These are phyloP conservation scores for Anguilla megastoma DNA, from an alignment of 2,797 vertebrate genomes.

Conservation along the genomic window DNA sequence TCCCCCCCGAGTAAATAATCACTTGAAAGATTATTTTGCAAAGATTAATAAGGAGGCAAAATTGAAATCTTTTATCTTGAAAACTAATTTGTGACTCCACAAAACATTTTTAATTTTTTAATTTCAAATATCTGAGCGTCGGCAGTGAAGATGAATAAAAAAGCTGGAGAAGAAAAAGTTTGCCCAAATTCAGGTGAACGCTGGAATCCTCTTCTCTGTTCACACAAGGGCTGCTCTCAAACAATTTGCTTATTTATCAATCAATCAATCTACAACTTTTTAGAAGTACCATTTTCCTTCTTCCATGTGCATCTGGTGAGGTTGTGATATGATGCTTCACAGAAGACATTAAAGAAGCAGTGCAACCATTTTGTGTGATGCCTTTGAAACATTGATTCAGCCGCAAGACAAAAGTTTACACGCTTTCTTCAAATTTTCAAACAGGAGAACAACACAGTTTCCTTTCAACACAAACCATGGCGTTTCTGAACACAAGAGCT, in stretches of 20 bases:
- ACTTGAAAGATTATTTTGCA: constrained; percentile 37
- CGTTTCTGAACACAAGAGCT: no score
- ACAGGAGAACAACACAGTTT: no score
- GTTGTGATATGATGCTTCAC: no score
- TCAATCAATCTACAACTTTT: not conserved
- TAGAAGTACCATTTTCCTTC: no score
- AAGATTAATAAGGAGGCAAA: constrained; percentile 37
- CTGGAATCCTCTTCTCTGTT: not conserved
- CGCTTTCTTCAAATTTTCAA: no score
- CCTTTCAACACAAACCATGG: no score
- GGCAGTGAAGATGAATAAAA: not conserved
- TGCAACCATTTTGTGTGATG: no score
- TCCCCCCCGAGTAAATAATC: constrained; percentile 37
- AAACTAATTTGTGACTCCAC: constrained; percentile 36
- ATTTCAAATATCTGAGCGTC: constrained; percentile 27
- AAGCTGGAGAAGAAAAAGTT: not conserved
- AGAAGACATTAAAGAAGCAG: no score
- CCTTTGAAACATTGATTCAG: no score
- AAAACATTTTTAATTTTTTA: constrained; percentile 31
- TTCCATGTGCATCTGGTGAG: no score
- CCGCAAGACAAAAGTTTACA: no score
- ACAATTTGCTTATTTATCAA: not conserved
- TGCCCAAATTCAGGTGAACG: not conserved
- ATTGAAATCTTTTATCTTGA: constrained; percentile 40
- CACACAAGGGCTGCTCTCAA: not conserved